These are phyloP conservation scores for Forbesichthys papilliferus DNA, from an alignment of 2,113 vertebrate species.

Conservation along the genomic window DNA sequence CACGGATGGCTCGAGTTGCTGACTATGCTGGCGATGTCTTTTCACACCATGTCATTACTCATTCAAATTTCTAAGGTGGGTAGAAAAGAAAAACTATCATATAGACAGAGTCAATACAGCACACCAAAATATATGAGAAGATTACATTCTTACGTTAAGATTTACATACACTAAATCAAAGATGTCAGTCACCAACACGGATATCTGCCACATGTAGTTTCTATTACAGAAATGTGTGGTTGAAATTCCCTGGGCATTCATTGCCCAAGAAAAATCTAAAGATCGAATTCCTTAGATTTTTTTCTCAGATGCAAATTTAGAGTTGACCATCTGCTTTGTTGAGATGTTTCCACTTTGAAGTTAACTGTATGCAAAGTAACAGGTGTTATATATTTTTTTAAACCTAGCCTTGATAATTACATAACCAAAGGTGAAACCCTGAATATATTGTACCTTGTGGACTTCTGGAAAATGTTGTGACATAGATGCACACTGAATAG, in stretches of 20 bases:
- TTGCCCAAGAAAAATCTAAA: constrained; percentile 27
- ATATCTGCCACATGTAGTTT: constrained; percentile 58
- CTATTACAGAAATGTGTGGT: constrained; percentile 35
- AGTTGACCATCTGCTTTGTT: constrained; percentile 78
- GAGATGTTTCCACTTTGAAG: constrained; percentile 76
- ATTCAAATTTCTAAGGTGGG: constrained; percentile 23
- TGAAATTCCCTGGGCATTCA: constrained; percentile 34
- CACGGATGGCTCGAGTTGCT: constrained; percentile 63
- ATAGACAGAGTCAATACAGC: constrained; percentile 44
- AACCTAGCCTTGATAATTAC: constrained; percentile 83
- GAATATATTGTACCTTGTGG: constrained; percentile 72
- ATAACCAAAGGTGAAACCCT: constrained; percentile 83
- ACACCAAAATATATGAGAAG: constrained; percentile 41
- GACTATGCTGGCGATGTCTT: constrained; percentile 49
- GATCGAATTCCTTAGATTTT: constrained; percentile 58
- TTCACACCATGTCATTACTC: constrained; percentile 49
- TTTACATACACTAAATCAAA: constrained; percentile 71
- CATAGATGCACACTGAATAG: constrained; percentile 74
- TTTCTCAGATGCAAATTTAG: constrained; percentile 73
- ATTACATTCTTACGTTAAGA: constrained; percentile 53
- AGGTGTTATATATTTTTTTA: constrained; percentile 82
- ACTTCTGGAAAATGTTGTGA: constrained; percentile 74
- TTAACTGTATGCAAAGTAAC: constrained; percentile 81
- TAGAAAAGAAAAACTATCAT: constrained; percentile 25
- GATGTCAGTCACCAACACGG: constrained; percentile 70